Conservation (phyloP, 1,140 invertebrate species). For the Trinorchestia longiramus region DNA sequence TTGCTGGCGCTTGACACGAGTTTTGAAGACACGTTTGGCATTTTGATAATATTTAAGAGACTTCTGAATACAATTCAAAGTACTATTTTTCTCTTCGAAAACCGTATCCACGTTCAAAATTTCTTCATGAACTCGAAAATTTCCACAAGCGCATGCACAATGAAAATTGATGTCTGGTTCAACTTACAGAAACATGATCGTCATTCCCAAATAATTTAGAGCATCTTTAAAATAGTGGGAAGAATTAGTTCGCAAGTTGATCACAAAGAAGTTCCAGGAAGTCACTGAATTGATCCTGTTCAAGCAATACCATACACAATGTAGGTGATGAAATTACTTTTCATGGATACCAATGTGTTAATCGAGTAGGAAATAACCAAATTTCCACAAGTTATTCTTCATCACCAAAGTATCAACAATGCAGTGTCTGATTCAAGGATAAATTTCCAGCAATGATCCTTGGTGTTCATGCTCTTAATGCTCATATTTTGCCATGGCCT, state of each 20-base stretch:
- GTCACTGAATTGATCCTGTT: neutral
- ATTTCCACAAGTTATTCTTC: too few species aligned
- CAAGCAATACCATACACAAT: neutral
- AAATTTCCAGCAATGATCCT: neutral
- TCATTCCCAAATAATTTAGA: neutral
- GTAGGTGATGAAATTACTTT: neutral
- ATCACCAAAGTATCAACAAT: neutral
- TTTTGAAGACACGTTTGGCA: constrained; percentile 63
- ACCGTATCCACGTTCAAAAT: neutral
- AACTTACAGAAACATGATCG: neutral
- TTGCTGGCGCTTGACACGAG: constrained; percentile 51
- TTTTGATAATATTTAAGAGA: constrained; percentile 12
- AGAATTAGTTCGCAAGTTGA: neutral
- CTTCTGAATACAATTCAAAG: neutral
- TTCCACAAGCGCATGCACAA: neutral
- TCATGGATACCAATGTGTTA: neutral
- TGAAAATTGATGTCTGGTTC: neutral
- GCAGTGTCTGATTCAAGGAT: neutral
- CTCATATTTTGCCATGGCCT: too few species aligned
- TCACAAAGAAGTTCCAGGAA: neutral
- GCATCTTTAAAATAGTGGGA: neutral
- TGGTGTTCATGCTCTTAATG: too few species aligned
- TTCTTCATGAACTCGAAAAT: neutral
- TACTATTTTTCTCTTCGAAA: neutral
- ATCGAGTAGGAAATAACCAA: neutral